phyloP scores from a whole-genome alignment of 2,113 vertebrate genomes.

The Aythya baeri region DNA sequence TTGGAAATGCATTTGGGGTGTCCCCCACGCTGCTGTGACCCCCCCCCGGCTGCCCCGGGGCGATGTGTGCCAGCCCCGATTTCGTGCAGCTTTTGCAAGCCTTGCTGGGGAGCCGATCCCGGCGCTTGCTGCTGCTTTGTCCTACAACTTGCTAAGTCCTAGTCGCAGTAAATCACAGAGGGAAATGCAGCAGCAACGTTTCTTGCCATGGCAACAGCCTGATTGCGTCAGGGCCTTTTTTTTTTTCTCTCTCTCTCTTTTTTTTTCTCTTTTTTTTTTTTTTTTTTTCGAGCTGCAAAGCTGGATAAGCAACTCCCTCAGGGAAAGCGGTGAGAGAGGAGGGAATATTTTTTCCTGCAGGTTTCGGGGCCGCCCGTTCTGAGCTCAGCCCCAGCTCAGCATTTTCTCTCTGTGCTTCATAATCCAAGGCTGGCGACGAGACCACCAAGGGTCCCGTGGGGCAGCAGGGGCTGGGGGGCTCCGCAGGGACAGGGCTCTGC shows the following conservation, averaged over 20 bases:
- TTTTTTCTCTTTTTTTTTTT: background rate
- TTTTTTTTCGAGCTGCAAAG: background rate
- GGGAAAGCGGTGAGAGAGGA: background rate
- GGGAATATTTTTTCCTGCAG: background rate
- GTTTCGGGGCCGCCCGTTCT: background rate
- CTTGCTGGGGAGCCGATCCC: background rate
- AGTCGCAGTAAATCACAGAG: background rate
- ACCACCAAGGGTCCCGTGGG: rapidly evolving
- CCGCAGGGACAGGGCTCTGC: rapidly evolving
- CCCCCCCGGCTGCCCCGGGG: background rate
- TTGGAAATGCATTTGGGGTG: background rate
- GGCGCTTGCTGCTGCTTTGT: background rate
- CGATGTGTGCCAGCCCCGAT: background rate
- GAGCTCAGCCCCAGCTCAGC: background rate
- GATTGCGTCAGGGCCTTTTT: conserved; percentile 27
- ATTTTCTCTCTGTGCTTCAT: background rate
- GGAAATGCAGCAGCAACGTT: background rate
- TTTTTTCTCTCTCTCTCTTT: background rate
- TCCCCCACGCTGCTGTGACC: rapidly evolving
- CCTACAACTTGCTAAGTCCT: background rate
- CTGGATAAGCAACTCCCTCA: conserved; percentile 26
- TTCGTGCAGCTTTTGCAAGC: background rate
- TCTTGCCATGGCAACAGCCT: conserved; percentile 11
- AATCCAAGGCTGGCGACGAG: background rate
- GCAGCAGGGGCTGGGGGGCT: background rate